These are phyloP conservation scores for Popillia japonica DNA, from an alignment of 1,140 invertebrate genomes.

Conservation along the genomic window DNA sequence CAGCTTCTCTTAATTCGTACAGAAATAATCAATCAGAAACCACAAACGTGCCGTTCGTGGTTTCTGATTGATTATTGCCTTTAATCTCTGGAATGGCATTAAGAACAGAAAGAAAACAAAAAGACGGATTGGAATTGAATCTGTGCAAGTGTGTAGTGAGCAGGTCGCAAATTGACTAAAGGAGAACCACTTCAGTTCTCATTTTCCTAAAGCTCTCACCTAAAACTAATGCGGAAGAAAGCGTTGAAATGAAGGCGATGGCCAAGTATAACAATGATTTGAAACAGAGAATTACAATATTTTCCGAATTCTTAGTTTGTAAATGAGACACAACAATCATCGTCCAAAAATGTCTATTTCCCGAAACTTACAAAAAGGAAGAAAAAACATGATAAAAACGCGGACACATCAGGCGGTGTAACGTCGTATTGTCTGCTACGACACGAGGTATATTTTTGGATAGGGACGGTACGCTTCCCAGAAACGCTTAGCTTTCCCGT, in stretches of 20 bases:
- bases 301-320: neutral
- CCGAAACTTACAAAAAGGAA: no score
- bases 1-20: neutral
- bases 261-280: no score
- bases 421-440: constrained; percentile 9
- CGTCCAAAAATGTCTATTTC: neutral
- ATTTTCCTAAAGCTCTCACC: neutral
- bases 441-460: neutral
- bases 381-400: neutral
- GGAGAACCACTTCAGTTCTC: neutral
- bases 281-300: neutral
- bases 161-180: no score
- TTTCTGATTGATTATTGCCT: neutral
- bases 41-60: neutral
- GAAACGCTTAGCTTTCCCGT: constrained; percentile 7
- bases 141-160: no score
- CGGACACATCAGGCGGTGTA: neutral
- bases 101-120: neutral
- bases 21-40: neutral
- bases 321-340: neutral
- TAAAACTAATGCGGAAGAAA: neutral
- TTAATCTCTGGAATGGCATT: neutral
- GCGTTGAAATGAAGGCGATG: neutral
- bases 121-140: neutral
- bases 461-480: neutral